phyloP scores from a whole-genome alignment of 1,140 invertebrate genomes.

The Ostrea edulis region DNA sequence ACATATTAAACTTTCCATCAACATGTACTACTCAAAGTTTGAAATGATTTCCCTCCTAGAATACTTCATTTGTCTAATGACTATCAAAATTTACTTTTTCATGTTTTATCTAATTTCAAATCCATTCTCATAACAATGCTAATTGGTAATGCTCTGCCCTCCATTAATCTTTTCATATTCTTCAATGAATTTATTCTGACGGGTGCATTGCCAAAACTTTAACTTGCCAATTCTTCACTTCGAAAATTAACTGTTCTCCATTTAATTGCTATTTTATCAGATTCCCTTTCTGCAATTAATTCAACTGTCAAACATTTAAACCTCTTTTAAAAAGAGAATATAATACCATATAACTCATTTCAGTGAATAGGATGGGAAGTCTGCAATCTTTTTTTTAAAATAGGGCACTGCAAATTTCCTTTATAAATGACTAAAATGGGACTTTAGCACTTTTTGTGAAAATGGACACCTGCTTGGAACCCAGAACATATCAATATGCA shows the following conservation, averaged over 20 bases:
- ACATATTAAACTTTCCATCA: too few species aligned
- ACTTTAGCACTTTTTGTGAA: too few species aligned
- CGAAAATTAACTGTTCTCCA: not conserved
- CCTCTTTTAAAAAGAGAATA: not conserved
- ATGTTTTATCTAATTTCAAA: not conserved
- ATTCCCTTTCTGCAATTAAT: constrained; percentile 3
- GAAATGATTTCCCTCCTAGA: not conserved
- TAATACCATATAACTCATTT: not conserved
- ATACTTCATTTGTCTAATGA: not conserved
- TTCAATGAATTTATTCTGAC: not conserved
- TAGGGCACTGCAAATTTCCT: too few species aligned
- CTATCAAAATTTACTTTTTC: not conserved
- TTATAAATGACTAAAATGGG: too few species aligned
- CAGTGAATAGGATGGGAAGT: not conserved
- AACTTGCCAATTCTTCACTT: not conserved
- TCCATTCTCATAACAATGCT: not conserved
- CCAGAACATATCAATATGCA: too few species aligned
- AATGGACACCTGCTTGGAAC: too few species aligned
- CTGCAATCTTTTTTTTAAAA: not conserved
- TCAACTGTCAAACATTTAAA: not conserved
- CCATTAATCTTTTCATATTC: not conserved
- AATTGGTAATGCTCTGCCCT: not conserved
- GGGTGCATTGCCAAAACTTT: not conserved
- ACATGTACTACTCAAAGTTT: too few species aligned
- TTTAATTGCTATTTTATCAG: not conserved